Base-by-base conservation (phyloP, 2,888 invertebrate species). In the Oligia latruncula region DNA sequence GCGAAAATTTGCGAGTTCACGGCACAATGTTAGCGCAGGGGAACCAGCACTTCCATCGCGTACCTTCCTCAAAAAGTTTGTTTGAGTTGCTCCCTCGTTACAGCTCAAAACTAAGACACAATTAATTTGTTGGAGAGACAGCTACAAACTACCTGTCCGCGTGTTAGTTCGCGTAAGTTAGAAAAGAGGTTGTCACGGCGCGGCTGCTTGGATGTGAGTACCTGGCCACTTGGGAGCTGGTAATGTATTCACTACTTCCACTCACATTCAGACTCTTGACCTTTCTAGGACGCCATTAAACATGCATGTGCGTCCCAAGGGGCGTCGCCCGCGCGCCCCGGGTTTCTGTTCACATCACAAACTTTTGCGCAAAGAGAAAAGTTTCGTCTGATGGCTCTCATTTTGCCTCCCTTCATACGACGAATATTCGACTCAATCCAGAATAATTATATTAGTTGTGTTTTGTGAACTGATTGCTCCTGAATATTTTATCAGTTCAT, bases 111-210 rank as follows among this genome's bases (percentile, higher is more conserved):
- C 94, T 94, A 93, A 95, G 95, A 94, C 94, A 95, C 94, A 95
- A 96, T 96, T 96, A 96, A 96, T 96, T 96, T 95, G 93, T 95
- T 96, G 95, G 95, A 95, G 94, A 95, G 96, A 95, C 95, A 95
- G 95, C 93, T 94, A 95, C 95, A 95, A 96, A 96, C 95, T 95
- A 96, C 95, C 95, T 96, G 95, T 94, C 95, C 93, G 91, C 92
- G 93, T 92, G 94, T 94, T 94, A 92, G 92, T 93, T 93, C 90
- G 90, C 92, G 89, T 92, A 93, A 95, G 92, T 95, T 95, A 89
- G 92, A 92, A 94, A 95, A 95, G 95, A 94, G 94, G 93, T 93
- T 95, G 94, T 95, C 94, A 93, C 90, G 93, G 88, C 91, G 91
- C 88, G 91, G 88, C 89, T 88, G 92, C 88, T 91, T 90, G 90